A percentile compares a stretch with the other conserved stretches of the same genome.
These are phyloP conservation scores for Ailurus styani DNA, from an alignment of 2,113 vertebrate species.

Conservation along the genomic window DNA sequence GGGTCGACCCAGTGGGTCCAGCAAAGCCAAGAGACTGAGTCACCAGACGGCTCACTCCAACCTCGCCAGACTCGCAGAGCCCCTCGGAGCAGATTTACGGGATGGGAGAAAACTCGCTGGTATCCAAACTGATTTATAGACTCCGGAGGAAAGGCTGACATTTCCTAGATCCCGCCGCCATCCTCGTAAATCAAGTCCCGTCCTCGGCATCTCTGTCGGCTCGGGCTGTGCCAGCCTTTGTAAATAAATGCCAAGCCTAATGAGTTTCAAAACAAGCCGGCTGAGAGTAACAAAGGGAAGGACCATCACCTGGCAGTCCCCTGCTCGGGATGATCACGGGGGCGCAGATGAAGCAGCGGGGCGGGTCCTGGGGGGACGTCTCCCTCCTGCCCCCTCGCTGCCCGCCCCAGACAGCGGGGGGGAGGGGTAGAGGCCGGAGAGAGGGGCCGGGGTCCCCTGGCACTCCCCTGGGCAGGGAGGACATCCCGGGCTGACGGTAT, in stretches of 20 bases:
- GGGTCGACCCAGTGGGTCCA: not conserved
- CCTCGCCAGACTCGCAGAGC: not conserved
- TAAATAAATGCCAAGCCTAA: conserved; percentile 75
- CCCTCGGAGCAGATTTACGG: conserved; percentile 52
- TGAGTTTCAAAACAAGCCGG: conserved; percentile 68
- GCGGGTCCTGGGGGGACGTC: not conserved
- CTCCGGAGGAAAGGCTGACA: conserved; percentile 45
- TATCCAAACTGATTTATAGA: conserved; percentile 65
- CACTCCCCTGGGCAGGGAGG: not conserved
- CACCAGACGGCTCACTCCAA: not conserved
- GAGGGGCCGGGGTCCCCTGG: not conserved
- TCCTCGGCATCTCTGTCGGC: not conserved
- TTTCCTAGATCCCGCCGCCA: conserved; percentile 28
- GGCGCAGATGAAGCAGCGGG: not conserved
- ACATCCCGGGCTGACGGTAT: accelerated
- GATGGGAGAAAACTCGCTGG: not conserved
- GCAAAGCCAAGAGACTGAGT: not conserved
- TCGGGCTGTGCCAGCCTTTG: conserved; percentile 58
- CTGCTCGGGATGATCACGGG: conserved; percentile 11
- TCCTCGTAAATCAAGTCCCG: conserved; percentile 68
- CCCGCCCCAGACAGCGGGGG: not conserved
- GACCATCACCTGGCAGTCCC: conserved; percentile 32
- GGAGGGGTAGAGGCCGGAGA: not conserved
- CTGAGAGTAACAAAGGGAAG: conserved; percentile 66
- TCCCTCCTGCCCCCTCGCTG: not conserved